Conservation (phyloP, 2,888 invertebrate genomes). For the Cacoxenus indagator region DNA sequence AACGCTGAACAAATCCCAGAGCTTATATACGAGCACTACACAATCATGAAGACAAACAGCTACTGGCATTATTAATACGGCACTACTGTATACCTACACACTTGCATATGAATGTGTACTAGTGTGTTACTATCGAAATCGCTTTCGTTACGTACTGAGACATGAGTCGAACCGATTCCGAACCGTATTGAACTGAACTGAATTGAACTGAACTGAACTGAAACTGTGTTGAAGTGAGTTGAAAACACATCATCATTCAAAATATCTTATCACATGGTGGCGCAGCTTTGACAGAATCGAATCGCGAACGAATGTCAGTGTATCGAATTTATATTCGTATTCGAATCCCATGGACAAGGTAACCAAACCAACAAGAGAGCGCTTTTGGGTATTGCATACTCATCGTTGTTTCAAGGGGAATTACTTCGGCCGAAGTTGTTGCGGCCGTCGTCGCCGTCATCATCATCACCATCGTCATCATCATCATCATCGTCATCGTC, state of each 20-base stretch:
- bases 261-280: slow-evolving; percentile 11
- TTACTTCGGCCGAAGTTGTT: neutral
- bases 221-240: neutral
- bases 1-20: slow-evolving; percentile 36
- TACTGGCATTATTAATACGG: too few species aligned
- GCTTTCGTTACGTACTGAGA: neutral
- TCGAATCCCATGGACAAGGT: neutral
- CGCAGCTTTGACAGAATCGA: slow-evolving; percentile 18
- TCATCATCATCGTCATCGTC: too few species aligned
- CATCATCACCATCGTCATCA: too few species aligned
- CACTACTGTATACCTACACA: too few species aligned
- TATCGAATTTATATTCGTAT: neutral
- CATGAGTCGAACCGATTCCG: neutral
- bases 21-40: slow-evolving; percentile 30
- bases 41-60: neutral
- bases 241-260: slow-evolving; percentile 19
- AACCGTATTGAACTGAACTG: neutral
- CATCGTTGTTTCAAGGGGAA: neutral
- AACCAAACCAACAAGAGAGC: neutral
- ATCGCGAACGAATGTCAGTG: neutral
- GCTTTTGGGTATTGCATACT: too few species aligned
- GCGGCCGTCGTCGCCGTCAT: neutral
- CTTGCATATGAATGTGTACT: neutral
- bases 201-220: neutral
- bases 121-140: neutral